Base-by-base conservation (phyloP, 1,140 invertebrate species). In the Dreissena polymorpha region DNA sequence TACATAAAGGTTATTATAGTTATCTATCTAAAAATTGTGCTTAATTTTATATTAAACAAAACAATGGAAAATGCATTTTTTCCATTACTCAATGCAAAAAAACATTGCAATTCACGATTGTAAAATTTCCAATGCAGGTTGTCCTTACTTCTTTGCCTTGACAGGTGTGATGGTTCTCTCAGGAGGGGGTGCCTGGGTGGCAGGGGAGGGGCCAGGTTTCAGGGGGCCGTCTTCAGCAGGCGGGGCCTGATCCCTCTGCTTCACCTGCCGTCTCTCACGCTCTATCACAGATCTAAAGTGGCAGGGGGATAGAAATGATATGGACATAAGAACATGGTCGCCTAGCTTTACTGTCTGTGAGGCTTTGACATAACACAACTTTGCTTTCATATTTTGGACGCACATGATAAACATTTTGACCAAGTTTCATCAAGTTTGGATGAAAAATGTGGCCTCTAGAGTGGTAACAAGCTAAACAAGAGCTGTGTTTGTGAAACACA, bases 271-370 rank as follows among this genome's bases (percentile, higher is more conserved):
- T 53, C 79, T 65, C 53, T 82, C 79, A n/a, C 79, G 60, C 55
- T 82, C 79, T 55, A 82, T 82, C 64, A 82, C 79, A 51, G 79
- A 82, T 29, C 79, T 82, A 63, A 0, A 60, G 23, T n/a, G 25
- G 18, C 25, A 21, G 21, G 29, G 18, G 13, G 51, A 68, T 2
- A 77, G 51, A 78, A 23, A 51, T 57, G 65, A 60, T 6, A 74
- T 25, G 7, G 18, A 70, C 50, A 29, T 25, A 12, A 27, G 16
- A 21, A 65, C 10, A 65, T 65, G 27, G 10, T 21, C 10, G 10
- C 10, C 10, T 65, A 21, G 8, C 10, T 10, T 10, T 65, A 65
- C 21, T 21, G 27, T 18, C n/a, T 65, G 64, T 65, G n/a, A 10
- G 10, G 10, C 27, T 13, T 65, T 21, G n/a, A 65, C 27, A 65